A percentile compares a stretch with the other conserved stretches of the same genome.
Evolutionary conservation across 2,797 vertebrate species (phyloP).

Genomic region (Xerus rutilus): DNA sequence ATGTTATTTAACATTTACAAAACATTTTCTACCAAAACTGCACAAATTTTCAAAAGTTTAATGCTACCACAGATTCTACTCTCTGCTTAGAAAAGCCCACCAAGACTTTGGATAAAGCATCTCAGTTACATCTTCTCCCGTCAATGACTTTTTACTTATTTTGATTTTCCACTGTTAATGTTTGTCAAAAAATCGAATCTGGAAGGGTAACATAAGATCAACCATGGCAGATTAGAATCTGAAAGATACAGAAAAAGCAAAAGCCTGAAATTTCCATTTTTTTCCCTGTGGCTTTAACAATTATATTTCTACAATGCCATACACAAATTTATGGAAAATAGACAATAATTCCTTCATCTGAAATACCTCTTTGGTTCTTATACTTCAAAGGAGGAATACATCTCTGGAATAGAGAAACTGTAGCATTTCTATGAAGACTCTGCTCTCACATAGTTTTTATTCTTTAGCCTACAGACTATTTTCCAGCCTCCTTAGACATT

Average conservation of each 20-base stretch:
- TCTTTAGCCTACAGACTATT: background rate
- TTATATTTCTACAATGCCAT: background rate
- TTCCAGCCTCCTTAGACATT: background rate
- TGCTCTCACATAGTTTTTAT: fast-evolving
- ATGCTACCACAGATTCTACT: background rate
- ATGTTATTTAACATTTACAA: background rate
- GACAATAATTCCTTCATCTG: background rate
- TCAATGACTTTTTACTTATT: background rate
- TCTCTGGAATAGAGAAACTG: background rate
- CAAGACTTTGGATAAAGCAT: background rate
- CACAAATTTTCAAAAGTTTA: background rate
- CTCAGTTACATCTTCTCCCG: background rate
- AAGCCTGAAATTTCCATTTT: background rate
- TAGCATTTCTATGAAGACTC: background rate
- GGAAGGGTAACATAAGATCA: background rate
- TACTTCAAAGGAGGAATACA: background rate
- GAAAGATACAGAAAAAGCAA: background rate
- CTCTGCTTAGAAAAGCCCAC: background rate
- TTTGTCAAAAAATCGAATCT: slow-evolving; percentile 1
- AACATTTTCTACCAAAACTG: background rate
- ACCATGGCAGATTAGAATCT: background rate
- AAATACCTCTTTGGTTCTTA: background rate
- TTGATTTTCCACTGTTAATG: background rate
- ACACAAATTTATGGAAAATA: background rate
- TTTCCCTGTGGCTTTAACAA: background rate